Percentiles rank a stretch among this genome's conserved stretches.
These are phyloP conservation scores for Falco punctatus DNA, from an alignment of 2,113 vertebrate genomes.

Conservation along the genomic window DNA sequence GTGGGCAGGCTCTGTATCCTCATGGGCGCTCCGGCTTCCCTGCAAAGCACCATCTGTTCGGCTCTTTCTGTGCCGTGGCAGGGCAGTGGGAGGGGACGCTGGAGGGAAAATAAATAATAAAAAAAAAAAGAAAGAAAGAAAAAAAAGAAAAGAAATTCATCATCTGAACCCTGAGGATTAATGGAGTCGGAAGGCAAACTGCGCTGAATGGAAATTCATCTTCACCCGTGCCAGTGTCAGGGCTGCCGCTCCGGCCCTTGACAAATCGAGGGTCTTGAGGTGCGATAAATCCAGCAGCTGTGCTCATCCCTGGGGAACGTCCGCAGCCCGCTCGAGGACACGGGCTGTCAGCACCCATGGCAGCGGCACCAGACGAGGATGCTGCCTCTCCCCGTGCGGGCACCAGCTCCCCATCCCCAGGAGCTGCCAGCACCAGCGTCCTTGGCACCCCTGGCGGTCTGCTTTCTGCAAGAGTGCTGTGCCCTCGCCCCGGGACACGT, in stretches of 20 bases:
- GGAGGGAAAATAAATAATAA: slow-evolving; percentile 88
- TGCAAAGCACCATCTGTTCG: slow-evolving; percentile 78
- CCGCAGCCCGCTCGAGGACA: slow-evolving; percentile 1
- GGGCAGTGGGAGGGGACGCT: slow-evolving; percentile 78
- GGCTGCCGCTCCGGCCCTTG: slow-evolving; percentile 83
- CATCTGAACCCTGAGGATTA: slow-evolving; percentile 87
- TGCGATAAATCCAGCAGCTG: slow-evolving; percentile 87
- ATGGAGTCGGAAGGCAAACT: slow-evolving; percentile 85
- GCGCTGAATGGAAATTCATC: slow-evolving; percentile 93
- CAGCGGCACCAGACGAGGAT: rapidly evolving
- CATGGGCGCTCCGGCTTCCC: slow-evolving; percentile 76
- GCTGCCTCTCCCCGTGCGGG: neutral
- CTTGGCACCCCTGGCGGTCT: neutral
- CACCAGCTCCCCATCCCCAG: neutral
- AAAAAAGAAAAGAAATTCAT: slow-evolving; percentile 85
- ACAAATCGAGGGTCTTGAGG: slow-evolving; percentile 92
- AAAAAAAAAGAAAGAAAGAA: slow-evolving; percentile 78
- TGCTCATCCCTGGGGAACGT: slow-evolving; percentile 46
- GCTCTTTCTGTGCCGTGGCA: slow-evolving; percentile 65
- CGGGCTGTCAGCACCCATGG: neutral
- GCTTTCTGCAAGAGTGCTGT: neutral
- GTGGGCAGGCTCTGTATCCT: slow-evolving; percentile 85
- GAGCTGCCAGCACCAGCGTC: neutral
- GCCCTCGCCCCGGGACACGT: rapidly evolving
- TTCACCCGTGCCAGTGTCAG: slow-evolving; percentile 89